These are phyloP conservation scores for Sinocyclocheilus anophthalmus DNA, from an alignment of 2,113 vertebrate genomes.

Conservation along the genomic window DNA sequence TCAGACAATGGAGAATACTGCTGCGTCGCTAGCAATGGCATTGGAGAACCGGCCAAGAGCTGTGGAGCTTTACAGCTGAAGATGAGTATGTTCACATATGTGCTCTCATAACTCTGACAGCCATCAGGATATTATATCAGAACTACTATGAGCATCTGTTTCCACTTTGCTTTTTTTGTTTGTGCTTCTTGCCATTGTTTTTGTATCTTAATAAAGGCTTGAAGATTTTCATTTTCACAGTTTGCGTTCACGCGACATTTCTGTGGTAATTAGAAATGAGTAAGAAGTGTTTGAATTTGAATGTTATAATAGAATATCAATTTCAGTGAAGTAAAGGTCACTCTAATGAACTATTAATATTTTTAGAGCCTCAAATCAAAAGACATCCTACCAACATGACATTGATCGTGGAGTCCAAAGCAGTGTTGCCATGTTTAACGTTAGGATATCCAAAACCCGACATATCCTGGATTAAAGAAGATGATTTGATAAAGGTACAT, in stretches of 20 bases:
- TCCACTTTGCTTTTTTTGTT: not conserved
- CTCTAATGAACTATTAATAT: constrained; percentile 19
- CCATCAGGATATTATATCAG: not conserved
- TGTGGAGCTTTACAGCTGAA: constrained; percentile 97
- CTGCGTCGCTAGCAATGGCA: constrained; percentile 86
- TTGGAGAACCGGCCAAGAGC: constrained; percentile 86
- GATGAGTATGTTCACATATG: constrained; percentile 86
- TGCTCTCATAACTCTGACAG: not conserved
- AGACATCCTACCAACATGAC: constrained; percentile 89
- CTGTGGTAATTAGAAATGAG: too few species aligned
- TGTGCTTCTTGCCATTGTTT: not conserved
- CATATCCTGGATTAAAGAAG: constrained; percentile 94
- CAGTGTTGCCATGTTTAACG: constrained; percentile 89
- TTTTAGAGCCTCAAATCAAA: constrained; percentile 92
- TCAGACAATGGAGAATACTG: constrained; percentile 93
- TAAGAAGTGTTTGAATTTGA: not conserved
- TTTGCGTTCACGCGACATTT: not conserved
- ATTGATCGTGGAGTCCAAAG: constrained; percentile 90
- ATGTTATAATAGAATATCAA: not conserved
- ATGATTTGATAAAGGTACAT: constrained; percentile 84
- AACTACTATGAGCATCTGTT: not conserved
- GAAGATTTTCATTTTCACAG: not conserved
- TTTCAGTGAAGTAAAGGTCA: not conserved
- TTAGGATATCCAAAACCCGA: constrained; percentile 95
- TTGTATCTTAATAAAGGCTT: not conserved